phyloP scores from a whole-genome alignment of 2,797 vertebrate species.

The Sebastes umbrosus region DNA sequence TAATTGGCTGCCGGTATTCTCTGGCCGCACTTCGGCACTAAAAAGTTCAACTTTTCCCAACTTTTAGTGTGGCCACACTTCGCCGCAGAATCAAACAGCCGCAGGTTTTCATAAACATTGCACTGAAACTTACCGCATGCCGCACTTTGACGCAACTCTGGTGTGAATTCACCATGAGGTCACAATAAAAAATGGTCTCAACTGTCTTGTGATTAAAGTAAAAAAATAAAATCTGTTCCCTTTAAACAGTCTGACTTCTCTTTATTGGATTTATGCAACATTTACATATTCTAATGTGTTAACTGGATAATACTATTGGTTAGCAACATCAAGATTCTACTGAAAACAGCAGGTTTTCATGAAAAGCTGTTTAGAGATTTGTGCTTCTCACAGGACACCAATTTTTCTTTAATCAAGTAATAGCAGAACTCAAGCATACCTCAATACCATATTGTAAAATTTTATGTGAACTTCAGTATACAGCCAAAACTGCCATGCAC shows the following conservation, averaged over 20 bases:
- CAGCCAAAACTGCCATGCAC: neutral
- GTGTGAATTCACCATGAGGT: neutral
- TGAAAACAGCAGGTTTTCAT: too few species aligned
- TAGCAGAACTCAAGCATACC: too few species aligned
- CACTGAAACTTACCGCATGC: accelerated
- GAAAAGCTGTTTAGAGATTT: too few species aligned
- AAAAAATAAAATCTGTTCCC: neutral
- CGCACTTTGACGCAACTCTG: too few species aligned
- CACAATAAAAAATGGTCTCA: neutral
- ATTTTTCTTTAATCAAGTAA: too few species aligned
- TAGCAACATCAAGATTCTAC: neutral
- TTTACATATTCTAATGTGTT: neutral
- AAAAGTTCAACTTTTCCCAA: too few species aligned
- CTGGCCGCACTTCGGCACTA: too few species aligned
- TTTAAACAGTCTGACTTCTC: neutral
- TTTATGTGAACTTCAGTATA: neutral
- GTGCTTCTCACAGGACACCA: too few species aligned
- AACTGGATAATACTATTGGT: neutral
- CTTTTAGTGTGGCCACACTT: too few species aligned
- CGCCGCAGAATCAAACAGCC: too few species aligned
- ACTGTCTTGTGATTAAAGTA: neutral
- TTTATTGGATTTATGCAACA: neutral
- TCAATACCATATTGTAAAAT: neutral
- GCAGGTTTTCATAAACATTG: too few species aligned
- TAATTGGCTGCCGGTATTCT: too few species aligned